phyloP scores from a whole-genome alignment of 2,888 invertebrate genomes.

The Thymelicus lineola region DNA sequence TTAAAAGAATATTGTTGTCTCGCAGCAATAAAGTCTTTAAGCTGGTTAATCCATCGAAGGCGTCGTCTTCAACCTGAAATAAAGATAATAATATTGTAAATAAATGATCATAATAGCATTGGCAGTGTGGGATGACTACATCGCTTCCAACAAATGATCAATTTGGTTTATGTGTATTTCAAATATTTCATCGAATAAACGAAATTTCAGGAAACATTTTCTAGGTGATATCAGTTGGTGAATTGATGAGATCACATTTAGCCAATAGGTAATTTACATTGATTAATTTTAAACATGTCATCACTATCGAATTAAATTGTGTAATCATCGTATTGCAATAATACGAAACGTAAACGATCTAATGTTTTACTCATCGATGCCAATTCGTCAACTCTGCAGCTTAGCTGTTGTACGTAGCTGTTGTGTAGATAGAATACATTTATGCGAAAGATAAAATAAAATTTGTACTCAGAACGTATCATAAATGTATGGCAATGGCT shows the following conservation, averaged over 20 bases:
- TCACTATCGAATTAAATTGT: conserved; percentile 13
- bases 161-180: not conserved
- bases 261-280: conserved; percentile 24
- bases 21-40: conserved; percentile 91
- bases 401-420: not conserved
- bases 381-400: no score
- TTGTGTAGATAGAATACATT: not conserved
- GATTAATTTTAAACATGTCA: conserved; percentile 32
- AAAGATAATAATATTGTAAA: conserved; percentile 2
- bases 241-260: conserved; percentile 18
- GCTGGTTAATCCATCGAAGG: conserved; percentile 92
- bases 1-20: conserved; percentile 94
- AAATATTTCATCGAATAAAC: not conserved
- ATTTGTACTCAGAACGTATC: no score
- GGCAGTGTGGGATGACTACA: no score
- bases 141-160: no score
- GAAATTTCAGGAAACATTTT: not conserved
- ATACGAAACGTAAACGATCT: no score
- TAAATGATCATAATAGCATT: not conserved
- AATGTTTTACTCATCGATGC: no score
- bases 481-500: no score
- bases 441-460: no score
- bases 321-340: not conserved
- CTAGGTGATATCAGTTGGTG: not conserved
- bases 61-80: conserved; percentile 93